Conservation (phyloP, 2,113 vertebrate genomes). For the Neolamprologus falcicula region DNA sequence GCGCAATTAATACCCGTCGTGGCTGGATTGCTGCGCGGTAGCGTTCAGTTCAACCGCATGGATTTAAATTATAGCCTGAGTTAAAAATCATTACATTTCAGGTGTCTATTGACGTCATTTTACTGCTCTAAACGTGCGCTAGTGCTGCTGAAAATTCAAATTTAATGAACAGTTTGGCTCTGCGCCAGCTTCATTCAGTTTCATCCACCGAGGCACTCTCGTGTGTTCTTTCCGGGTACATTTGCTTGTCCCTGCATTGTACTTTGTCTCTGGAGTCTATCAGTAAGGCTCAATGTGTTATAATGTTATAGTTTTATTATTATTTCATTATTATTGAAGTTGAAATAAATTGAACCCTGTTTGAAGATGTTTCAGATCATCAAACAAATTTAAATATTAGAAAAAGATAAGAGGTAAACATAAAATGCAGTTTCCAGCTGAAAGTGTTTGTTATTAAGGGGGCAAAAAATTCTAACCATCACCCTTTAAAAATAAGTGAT, state of each 20-base stretch:
- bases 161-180: neutral
- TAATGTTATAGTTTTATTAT: neutral
- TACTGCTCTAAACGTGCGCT: neutral
- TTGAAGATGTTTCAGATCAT: neutral
- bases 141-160: neutral
- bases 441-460: neutral
- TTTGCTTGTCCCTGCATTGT: neutral
- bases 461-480: neutral
- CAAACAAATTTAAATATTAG: neutral
- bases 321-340: neutral
- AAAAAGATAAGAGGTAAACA: neutral
- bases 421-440: neutral
- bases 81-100: neutral
- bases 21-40: neutral
- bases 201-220: neutral
- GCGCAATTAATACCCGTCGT: neutral
- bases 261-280: neutral
- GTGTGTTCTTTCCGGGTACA: neutral
- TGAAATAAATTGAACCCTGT: neutral
- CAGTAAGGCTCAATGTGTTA: neutral
- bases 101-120: neutral
- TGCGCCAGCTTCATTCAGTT: neutral
- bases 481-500: neutral
- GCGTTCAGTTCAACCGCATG: neutral
- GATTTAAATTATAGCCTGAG: neutral